Conservation (phyloP, 2,113 vertebrate genomes). For the Kobus ellipsiprymnus region DNA sequence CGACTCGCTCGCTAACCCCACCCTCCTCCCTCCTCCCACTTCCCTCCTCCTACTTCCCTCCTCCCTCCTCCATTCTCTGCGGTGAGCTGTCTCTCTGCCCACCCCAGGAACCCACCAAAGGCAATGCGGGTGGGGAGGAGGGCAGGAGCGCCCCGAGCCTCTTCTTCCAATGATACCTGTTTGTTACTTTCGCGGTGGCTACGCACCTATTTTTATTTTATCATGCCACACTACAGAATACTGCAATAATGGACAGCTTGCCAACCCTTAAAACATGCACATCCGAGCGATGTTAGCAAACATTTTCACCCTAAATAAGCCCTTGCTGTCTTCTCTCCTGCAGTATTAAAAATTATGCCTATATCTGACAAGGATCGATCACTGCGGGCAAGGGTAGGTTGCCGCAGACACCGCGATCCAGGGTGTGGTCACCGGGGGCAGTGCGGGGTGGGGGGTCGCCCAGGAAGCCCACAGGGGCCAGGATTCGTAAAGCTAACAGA, state of each 20-base stretch:
- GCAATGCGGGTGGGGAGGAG: too few species aligned
- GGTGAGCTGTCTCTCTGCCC: not conserved
- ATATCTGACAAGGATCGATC: not conserved
- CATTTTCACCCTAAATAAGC: not conserved
- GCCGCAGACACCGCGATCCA: not conserved
- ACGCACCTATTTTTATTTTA: not conserved
- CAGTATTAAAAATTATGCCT: not conserved
- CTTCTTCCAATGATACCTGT: not conserved
- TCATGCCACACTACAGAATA: not conserved
- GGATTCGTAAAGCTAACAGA: not conserved
- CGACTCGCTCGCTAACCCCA: not conserved
- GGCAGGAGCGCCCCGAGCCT: not conserved
- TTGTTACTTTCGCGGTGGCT: not conserved
- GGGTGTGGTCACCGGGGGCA: not conserved
- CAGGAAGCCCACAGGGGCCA: not conserved
- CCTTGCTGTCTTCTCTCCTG: not conserved
- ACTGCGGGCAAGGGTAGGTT: not conserved
- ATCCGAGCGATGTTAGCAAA: not conserved
- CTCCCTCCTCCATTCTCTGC: not conserved
- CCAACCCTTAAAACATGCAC: not conserved
- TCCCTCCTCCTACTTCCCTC: not conserved
- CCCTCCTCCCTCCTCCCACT: too few species aligned
- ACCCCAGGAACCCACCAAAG: not conserved
- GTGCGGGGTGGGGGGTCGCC: too few species aligned
- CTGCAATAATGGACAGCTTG: not conserved